These are phyloP conservation scores for Phrynocephalus versicolor DNA, from an alignment of 2,113 vertebrate species.

Conservation along the genomic window DNA sequence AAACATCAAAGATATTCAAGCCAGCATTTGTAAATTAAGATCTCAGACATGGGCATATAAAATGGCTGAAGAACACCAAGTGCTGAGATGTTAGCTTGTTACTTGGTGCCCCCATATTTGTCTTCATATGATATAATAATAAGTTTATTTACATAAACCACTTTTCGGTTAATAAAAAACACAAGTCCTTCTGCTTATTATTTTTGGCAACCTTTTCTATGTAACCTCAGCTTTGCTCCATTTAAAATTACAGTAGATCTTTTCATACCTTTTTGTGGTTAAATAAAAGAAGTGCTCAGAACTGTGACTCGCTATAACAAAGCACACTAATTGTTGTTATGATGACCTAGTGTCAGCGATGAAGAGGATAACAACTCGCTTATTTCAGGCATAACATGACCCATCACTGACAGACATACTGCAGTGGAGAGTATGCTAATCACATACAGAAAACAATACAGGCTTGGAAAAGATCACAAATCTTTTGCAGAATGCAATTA, in stretches of 20 bases:
- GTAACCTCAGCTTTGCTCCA: not conserved
- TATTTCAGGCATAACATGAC: constrained; percentile 32
- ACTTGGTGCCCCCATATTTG: not conserved
- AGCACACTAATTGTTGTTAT: constrained; percentile 27
- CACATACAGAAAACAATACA: constrained; percentile 18
- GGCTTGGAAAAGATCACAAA: constrained; percentile 20
- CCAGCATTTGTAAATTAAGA: too few species aligned
- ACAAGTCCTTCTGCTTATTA: not conserved
- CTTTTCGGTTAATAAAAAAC: not conserved
- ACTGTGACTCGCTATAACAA: constrained; percentile 39
- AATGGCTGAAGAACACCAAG: too few species aligned
- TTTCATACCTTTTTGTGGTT: not conserved
- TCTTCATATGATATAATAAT: not conserved
- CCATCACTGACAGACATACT: constrained; percentile 15
- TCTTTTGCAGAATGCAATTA: not conserved
- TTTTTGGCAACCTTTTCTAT: not conserved
- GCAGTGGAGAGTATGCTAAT: constrained; percentile 21
- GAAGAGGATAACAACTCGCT: constrained; percentile 21
- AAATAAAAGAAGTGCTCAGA: constrained; percentile 26
- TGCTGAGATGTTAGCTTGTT: too few species aligned
- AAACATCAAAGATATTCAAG: too few species aligned
- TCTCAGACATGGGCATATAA: too few species aligned
- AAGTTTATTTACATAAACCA: not conserved
- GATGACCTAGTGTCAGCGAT: constrained; percentile 21
- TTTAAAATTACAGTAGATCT: constrained; percentile 1